These are phyloP conservation scores for Mus minutoides DNA, from an alignment of 2,797 vertebrate genomes.

Conservation along the genomic window DNA sequence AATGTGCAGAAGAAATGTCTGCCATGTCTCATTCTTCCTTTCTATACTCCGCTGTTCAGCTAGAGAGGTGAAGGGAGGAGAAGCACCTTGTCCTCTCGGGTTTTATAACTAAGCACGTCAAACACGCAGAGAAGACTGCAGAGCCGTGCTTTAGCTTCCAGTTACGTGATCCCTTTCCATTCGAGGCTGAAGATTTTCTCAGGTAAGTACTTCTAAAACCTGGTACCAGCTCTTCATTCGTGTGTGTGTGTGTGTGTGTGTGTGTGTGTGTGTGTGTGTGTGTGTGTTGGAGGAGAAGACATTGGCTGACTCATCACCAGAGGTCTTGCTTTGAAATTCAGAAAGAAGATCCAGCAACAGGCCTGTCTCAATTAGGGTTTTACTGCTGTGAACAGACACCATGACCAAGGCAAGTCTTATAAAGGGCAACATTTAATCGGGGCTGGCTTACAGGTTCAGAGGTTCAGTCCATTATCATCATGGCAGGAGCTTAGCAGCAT, in stretches of 20 bases:
- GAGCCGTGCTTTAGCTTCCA: background rate
- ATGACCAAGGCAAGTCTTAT: too few relatives aligned
- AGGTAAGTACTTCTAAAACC: background rate
- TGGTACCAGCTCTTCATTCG: background rate
- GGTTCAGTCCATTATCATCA: too few relatives aligned
- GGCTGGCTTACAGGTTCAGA: too few relatives aligned
- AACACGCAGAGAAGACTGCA: background rate
- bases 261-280: background rate
- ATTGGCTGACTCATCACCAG: background rate
- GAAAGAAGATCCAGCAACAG: background rate
- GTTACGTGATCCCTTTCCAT: background rate
- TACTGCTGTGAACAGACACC: too few relatives aligned
- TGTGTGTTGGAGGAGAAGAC: background rate
- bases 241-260: background rate
- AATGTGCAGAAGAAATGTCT: background rate
- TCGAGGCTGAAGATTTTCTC: background rate
- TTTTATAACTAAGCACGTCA: background rate
- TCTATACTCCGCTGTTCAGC: background rate
- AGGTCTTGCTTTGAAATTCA: background rate
- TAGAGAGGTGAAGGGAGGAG: background rate
- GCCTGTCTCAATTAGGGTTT: too few relatives aligned
- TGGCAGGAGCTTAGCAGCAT: too few relatives aligned
- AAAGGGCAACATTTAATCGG: too few relatives aligned
- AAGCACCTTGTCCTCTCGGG: background rate
- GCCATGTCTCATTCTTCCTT: background rate